phyloP scores from a whole-genome alignment of 1,140 invertebrate genomes.

The Monochamus saltuarius region DNA sequence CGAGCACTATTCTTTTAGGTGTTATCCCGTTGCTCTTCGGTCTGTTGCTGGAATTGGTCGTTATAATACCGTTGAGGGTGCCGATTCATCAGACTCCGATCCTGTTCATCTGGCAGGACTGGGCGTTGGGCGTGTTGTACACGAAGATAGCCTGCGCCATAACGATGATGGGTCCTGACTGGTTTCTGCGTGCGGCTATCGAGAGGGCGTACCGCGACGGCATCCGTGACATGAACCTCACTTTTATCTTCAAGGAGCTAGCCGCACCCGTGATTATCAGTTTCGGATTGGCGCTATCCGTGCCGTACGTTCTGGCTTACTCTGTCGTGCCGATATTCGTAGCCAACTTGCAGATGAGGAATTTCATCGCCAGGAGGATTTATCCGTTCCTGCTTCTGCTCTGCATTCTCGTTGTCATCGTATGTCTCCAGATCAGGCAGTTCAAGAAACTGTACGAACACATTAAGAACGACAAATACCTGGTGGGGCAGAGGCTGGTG shows the following conservation, averaged over 20 bases:
- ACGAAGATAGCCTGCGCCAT: constrained; percentile 97
- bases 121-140: constrained; percentile 94
- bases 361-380: constrained; percentile 80
- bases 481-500: constrained; percentile 91
- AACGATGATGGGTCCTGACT: constrained; percentile 97
- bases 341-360: constrained; percentile 68
- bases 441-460: constrained; percentile 95
- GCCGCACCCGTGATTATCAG: constrained; percentile 86
- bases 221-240: constrained; percentile 87
- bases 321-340: constrained; percentile 81
- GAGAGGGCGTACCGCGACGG: constrained; percentile 91
- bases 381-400: constrained; percentile 87
- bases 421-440: constrained; percentile 79
- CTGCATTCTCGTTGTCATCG: constrained; percentile 65
- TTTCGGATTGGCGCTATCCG: constrained; percentile 82
- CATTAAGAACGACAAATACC: constrained; percentile 99
- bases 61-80: constrained; percentile 91
- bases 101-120: constrained; percentile 95
- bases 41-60: constrained; percentile 84
- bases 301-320: constrained; percentile 88
- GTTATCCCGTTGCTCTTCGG: constrained; percentile 92
- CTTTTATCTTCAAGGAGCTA: constrained; percentile 79
- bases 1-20: constrained; percentile 80
- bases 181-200: constrained; percentile 85
- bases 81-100: constrained; percentile 92